Percentiles rank a stretch among this genome's conserved stretches.
Conservation (phyloP, 2,888 invertebrate genomes). For the Synanthedon vespiformis region DNA sequence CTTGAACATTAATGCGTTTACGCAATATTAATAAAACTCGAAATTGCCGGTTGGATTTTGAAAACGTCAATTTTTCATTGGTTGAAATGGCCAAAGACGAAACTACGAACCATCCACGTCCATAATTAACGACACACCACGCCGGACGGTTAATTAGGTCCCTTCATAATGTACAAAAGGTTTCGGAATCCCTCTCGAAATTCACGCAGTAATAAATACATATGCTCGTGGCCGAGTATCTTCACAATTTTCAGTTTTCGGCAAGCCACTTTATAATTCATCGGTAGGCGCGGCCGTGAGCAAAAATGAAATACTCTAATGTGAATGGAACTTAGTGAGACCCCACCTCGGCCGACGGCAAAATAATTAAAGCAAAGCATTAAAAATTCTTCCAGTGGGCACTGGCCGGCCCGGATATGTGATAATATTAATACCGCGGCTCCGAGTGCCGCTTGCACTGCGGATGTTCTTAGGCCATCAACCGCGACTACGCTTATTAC, state of each 20-base stretch:
- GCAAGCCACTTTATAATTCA: conserved; percentile 48
- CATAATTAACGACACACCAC: conserved; percentile 27
- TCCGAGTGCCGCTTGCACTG: background rate
- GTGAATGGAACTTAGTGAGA: conserved; percentile 63
- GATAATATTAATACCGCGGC: conserved; percentile 62
- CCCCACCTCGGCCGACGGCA: conserved; percentile 37
- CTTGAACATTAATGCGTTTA: background rate
- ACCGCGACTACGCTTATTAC: background rate
- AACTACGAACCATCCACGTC: conserved; percentile 19
- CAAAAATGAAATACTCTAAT: conserved; percentile 68
- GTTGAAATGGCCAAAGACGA: conserved; percentile 14
- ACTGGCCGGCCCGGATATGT: conserved; percentile 58
- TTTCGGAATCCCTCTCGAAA: conserved; percentile 54
- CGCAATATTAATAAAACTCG: background rate
- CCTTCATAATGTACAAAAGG: conserved; percentile 64
- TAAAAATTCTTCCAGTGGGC: conserved; percentile 67
- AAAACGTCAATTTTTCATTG: conserved; percentile 4
- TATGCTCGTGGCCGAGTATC: conserved; percentile 33
- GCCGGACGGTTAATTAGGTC: conserved; percentile 60
- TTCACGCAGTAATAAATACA: conserved; percentile 58
- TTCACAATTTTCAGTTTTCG: conserved; percentile 64
- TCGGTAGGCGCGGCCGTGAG: conserved; percentile 29
- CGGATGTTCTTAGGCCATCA: background rate
- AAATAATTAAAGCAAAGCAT: conserved; percentile 69
- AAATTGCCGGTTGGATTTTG: background rate